Conservation (phyloP, 2,113 vertebrate genomes). For the Rhinoderma darwinii region DNA sequence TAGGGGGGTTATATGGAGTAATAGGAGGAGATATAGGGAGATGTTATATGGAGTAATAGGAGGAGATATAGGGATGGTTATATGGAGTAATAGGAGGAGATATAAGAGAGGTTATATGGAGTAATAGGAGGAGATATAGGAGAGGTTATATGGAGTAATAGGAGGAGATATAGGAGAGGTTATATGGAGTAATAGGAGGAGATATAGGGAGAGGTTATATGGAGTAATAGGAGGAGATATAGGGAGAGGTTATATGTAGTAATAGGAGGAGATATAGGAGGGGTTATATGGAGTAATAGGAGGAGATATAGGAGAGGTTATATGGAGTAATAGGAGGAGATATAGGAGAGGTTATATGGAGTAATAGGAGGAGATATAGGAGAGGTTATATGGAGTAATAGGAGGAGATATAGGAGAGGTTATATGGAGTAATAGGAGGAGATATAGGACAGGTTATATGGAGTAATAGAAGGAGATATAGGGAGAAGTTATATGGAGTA, state of each 20-base stretch:
- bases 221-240: too few relatives aligned
- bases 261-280: too few relatives aligned
- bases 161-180: too few relatives aligned
- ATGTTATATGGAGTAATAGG: neutral
- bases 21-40: neutral
- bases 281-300: too few relatives aligned
- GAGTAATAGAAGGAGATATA: slow-evolving; percentile 16
- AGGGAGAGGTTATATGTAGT: too few relatives aligned
- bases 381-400: slow-evolving; percentile 14
- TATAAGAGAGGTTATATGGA: too few relatives aligned
- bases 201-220: too few relatives aligned
- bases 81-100: neutral
- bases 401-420: neutral
- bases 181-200: too few relatives aligned
- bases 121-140: too few relatives aligned
- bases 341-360: neutral
- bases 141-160: too few relatives aligned
- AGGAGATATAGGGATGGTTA: slow-evolving; percentile 3
- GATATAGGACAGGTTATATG: neutral
- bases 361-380: neutral
- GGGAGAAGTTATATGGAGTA: slow-evolving; percentile 9
- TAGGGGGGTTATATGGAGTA: neutral
- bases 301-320: too few relatives aligned
- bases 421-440: neutral
- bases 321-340: neutral